Evolutionary conservation across 2,888 invertebrate genomes (phyloP), one percentile per base, ranked within the genome.

Genomic region (Pachliopta kotzebuea): DNA sequence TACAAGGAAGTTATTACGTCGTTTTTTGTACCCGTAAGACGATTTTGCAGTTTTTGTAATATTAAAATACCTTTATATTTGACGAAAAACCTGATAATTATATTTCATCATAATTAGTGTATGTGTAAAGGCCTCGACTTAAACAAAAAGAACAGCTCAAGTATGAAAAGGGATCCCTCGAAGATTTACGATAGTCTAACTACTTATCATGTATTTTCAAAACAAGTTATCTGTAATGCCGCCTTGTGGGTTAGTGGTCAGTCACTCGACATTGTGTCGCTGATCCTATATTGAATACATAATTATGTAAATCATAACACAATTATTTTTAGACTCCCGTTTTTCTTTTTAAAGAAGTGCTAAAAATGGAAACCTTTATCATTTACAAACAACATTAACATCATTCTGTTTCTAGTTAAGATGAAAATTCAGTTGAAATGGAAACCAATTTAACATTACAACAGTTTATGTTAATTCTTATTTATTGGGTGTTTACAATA

Each of bases 41-140:
- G 45, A n/a, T 45, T n/a, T 45, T 45, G 18, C n/a, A n/a, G 45
- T 45, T 45, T 45, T 18, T 6, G 45, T 7, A 45, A 45, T n/a
- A n/a, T 45, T 45, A 45, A 45, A 45, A 37, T 14, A 6, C 18
- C 45, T 45, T 45, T 45, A n/a, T 18, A 45, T n/a, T 45, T 45
- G 45, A 45, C 45, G n/a, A 45, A 45, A 45, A 45, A 45, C 45
- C 45, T n/a, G 45, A 45, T n/a, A 45, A 18, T 45, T 45, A 45
- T 45, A 11, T n/a, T 45, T n/a, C 56, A 31, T 31, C 31, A n/a
- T 31, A 56, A 31, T 21, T 20, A 26, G 18, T 26, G 29, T 45
- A 45, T 45, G n/a, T n/a, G 18, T 45, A 45, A 18, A n/a, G 7
- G 45, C 4, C n/a, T 17, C 37, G 6, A 45, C n/a, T 4, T n/a